Percentiles rank a stretch among this genome's conserved stretches.
These are phyloP conservation scores for Crocallis elinguaria DNA, from an alignment of 2,888 invertebrate genomes.

Conservation along the genomic window DNA sequence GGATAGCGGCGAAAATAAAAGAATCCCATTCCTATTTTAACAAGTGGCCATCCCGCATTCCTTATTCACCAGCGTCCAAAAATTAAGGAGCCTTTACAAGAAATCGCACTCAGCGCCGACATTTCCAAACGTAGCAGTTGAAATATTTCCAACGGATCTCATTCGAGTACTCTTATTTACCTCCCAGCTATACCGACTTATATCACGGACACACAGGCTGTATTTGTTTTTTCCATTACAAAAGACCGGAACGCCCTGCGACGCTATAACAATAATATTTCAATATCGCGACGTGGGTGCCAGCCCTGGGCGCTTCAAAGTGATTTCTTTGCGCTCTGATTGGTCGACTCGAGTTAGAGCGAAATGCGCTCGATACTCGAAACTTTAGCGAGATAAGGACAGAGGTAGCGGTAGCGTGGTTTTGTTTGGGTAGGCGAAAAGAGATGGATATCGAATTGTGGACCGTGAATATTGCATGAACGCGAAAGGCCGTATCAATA, in stretches of 20 bases:
- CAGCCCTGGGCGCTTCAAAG: slow-evolving; percentile 68
- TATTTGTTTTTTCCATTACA: slow-evolving; percentile 83
- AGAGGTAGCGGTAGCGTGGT: neutral
- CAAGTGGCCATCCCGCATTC: slow-evolving; percentile 66
- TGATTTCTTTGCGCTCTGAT: slow-evolving; percentile 70
- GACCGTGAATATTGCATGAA: slow-evolving; percentile 76
- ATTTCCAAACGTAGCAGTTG: slow-evolving; percentile 51
- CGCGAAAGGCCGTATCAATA: slow-evolving; percentile 80
- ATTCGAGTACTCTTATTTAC: slow-evolving; percentile 76
- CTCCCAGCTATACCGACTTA: slow-evolving; percentile 40
- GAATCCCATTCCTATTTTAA: slow-evolving; percentile 43
- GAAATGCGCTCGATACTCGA: slow-evolving; percentile 62
- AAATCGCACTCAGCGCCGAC: slow-evolving; percentile 77
- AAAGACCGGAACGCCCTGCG: slow-evolving; percentile 74
- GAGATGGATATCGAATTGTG: slow-evolving; percentile 58
- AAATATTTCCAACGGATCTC: slow-evolving; percentile 69
- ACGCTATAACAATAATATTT: slow-evolving; percentile 76
- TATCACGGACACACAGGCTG: slow-evolving; percentile 48
- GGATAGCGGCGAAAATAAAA: slow-evolving; percentile 39
- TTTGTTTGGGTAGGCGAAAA: slow-evolving; percentile 35
- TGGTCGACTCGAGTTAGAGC: slow-evolving; percentile 53
- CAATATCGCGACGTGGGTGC: slow-evolving; percentile 71
- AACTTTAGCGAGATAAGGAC: slow-evolving; percentile 55
- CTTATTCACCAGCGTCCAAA: slow-evolving; percentile 80
- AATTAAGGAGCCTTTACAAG: slow-evolving; percentile 76